These are phyloP conservation scores for Xestobium rufovillosum DNA, from an alignment of 2,888 invertebrate genomes.

Conservation along the genomic window DNA sequence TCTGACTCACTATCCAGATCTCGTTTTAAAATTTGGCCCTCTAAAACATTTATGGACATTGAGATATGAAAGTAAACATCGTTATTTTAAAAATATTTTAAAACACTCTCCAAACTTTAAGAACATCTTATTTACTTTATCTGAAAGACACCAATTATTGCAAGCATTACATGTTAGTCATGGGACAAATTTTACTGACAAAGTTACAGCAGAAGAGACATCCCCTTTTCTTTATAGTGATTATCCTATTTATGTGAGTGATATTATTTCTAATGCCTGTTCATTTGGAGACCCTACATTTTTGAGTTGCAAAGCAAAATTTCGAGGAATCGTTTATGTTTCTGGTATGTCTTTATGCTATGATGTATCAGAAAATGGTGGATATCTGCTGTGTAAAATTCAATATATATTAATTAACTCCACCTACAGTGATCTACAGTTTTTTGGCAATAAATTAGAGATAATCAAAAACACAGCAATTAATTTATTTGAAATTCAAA, in stretches of 20 bases:
- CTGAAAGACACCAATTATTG: slow-evolving; percentile 14
- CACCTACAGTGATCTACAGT: neutral
- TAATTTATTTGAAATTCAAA: too few relatives aligned
- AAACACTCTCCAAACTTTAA: slow-evolving; percentile 10
- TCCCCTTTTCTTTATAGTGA: too few relatives aligned
- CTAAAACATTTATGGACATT: slow-evolving; percentile 18
- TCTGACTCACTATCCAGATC: slow-evolving; percentile 20
- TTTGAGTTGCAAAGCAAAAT: neutral
- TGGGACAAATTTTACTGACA: neutral
- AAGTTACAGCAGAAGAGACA: neutral
- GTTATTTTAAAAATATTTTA: slow-evolving; percentile 14
- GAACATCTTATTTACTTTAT: slow-evolving; percentile 9
- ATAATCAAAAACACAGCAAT: too few relatives aligned
- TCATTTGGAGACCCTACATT: neutral
- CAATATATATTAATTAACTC: neutral
- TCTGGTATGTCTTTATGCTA: neutral
- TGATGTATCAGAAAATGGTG: neutral
- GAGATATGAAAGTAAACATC: slow-evolving; percentile 20
- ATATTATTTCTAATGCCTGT: neutral
- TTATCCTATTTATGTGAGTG: too few relatives aligned
- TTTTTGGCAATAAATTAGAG: slow-evolving; percentile 1
- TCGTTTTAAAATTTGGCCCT: slow-evolving; percentile 20
- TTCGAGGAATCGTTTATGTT: neutral
- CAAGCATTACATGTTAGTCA: neutral
- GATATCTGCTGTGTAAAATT: neutral